Evolutionary conservation across 1,140 invertebrate species (phyloP), one percentile per base, ranked within the genome.

Genomic region (Eupristina koningsbergeri): DNA sequence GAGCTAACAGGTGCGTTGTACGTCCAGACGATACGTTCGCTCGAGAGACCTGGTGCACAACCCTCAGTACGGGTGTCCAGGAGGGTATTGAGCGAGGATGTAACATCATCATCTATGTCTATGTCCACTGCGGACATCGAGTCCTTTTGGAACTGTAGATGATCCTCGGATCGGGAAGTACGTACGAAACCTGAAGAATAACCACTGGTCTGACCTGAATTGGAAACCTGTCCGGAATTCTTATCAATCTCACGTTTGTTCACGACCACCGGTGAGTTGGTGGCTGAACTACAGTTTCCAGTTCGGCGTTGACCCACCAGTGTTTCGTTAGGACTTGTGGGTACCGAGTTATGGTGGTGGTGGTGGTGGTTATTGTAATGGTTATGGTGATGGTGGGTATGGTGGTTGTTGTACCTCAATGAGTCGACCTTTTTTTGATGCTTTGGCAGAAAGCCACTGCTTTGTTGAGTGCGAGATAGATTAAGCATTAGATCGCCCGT

Each of bases 401-500:
- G 89, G 85, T 93, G 90, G 86, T 93, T 92, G 87, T 93, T 92
- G 88, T 93, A 92, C 79, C 93, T 92, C 83, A 93, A 90, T 86
- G 92, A 93, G 86, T 94, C 93, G 11, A 95, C 93, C 89, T 95
- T 95, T 88, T 95, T 95, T 88, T 95, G 94, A 86, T 95, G 93
- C 82, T 94, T 94, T 29, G 94, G 93, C 19, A 95, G 86, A n/a
- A 95, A 90, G 86, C 93, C 92, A 75, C 93, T 93, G 85, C 93
- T 94, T 86, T 95, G 95, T 61, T 95, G 94, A 31, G 96, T 96
- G 80, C 96, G 93, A 39, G 97, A 97, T 77, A 98, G 93, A 92
- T 98, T 98, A 77, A 99, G 93, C 91, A 98, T 98, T 85, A 98
- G 93, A 89, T 98, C 97, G 17, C 98, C 98, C n/a, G 98, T 98